Base-by-base conservation (phyloP, 2,888 invertebrate species). In the Doris montereyensis region DNA sequence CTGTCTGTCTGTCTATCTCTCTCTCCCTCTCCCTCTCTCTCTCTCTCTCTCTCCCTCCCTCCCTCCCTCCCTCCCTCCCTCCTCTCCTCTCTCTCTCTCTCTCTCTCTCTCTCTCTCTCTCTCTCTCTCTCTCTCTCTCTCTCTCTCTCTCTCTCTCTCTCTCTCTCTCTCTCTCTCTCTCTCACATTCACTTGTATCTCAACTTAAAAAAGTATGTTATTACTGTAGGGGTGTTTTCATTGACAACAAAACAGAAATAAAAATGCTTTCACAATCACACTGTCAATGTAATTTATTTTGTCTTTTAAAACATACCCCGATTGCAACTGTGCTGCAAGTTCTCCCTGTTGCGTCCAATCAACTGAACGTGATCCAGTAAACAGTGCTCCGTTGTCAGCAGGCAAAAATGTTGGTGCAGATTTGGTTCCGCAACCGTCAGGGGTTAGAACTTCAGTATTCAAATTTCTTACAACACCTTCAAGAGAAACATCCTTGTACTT, bases 361-460 rank as follows among this genome's bases (percentile, higher is more conserved):
- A 78, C 68, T 13, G 34, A 5, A 67, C n/a, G 57, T 24, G 34
- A 35, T 26, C 78, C 78, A 78, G 28, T 17, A 52, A 78, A 72
- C 13, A 70, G 60, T 17, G 74, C 24, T 1, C 74, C 78, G 1
- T 34, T 34, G 2, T 26, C 32, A 4, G 52, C 34, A 0, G 52
- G 28, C 41, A 78, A 26, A 0, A 28, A 26, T 26, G 30, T 1
- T 32, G 78, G 78, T 13, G 21, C 21, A n/a, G 74, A 1, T 4
- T 34, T 21, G n/a, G 26, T 26, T n/a, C 34, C 78, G 68, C 78
- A 78, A 30, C 21, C 21, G 1, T 41, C 2, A 5, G 28, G 26
- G 3, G 74, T 24, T 13, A 65, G 26, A 26, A 57, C 57, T n/a
- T 70, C 60, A 1, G 26, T 17, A n/a, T n/a, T 35, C 1, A 71